A percentile compares a stretch with the other conserved stretches of the same genome.
Conservation (phyloP, 30 jellyfish, hydroid and myxozoan species). For the Rhopilema esculentum region DNA sequence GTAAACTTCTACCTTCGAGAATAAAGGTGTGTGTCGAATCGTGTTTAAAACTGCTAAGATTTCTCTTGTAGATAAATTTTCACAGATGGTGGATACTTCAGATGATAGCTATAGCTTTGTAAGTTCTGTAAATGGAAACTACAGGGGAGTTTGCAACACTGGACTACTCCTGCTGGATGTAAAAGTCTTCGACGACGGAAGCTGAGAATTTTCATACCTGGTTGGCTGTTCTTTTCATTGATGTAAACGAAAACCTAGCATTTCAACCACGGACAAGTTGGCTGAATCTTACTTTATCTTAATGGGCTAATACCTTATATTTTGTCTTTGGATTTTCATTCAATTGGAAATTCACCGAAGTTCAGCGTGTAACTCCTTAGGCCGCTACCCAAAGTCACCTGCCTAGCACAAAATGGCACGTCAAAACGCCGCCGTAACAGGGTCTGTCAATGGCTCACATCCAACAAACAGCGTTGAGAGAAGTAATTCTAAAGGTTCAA, state of each 20-base stretch:
- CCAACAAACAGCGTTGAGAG: conserved; percentile 29
- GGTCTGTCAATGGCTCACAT: background rate
- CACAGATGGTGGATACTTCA: conserved; percentile 81
- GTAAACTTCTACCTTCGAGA: conserved; percentile 35
- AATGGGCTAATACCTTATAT: conserved; percentile 57
- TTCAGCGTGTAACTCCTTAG: background rate
- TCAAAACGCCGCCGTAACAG: conserved; percentile 7
- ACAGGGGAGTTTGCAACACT: conserved; percentile 68
- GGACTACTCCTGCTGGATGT: conserved; percentile 71
- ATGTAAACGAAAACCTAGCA: conserved; percentile 22
- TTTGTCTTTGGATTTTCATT: conserved; percentile 22
- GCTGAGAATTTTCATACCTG: conserved; percentile 31
- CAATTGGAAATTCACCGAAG: conserved; percentile 13
- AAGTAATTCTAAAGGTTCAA: conserved; percentile 19
- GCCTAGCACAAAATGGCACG: conserved; percentile 51
- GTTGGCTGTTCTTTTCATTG: conserved; percentile 76
- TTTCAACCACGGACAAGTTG: conserved; percentile 1
- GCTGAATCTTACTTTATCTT: conserved; percentile 21
- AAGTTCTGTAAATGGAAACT: conserved; percentile 54
- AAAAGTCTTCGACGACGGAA: conserved; percentile 78
- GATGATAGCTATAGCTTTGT: conserved; percentile 68
- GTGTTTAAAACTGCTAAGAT: background rate
- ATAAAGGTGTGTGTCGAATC: background rate
- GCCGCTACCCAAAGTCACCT: conserved; percentile 11
- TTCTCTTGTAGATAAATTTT: background rate